These are phyloP conservation scores for Bolborhynchus lineola DNA, from an alignment of 2,113 vertebrate species.

Conservation along the genomic window DNA sequence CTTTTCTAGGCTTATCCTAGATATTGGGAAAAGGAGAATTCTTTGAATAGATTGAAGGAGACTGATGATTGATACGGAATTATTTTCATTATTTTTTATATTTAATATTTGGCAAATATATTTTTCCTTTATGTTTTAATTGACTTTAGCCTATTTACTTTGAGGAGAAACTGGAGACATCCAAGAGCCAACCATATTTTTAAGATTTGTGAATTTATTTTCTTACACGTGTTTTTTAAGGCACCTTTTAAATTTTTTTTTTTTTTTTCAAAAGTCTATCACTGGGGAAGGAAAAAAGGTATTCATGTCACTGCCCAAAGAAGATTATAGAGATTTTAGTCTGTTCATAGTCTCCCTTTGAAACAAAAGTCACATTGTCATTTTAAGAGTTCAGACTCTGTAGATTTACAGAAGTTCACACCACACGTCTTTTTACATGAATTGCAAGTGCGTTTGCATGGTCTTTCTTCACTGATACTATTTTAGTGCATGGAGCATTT, in stretches of 20 bases:
- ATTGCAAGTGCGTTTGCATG: background rate
- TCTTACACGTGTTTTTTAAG: background rate
- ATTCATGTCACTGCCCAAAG: background rate
- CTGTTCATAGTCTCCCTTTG: background rate
- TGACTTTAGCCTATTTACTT: background rate
- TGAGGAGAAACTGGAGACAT: background rate
- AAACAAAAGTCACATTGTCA: background rate
- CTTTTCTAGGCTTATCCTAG: background rate
- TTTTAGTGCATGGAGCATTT: background rate
- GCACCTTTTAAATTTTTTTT: background rate
- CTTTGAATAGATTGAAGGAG: background rate
- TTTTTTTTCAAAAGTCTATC: background rate
- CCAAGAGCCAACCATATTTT: background rate
- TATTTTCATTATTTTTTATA: background rate
- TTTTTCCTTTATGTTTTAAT: background rate
- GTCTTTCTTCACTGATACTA: background rate
- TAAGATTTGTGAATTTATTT: background rate
- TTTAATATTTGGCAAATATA: background rate
- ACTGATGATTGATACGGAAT: background rate
- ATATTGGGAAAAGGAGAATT: background rate
- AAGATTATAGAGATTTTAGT: background rate
- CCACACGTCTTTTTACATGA: background rate
- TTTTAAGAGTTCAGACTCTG: background rate
- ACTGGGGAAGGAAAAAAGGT: background rate
- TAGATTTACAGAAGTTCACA: background rate